These are phyloP conservation scores for Ranitomeya imitator DNA, from an alignment of 2,113 vertebrate genomes.

Conservation along the genomic window DNA sequence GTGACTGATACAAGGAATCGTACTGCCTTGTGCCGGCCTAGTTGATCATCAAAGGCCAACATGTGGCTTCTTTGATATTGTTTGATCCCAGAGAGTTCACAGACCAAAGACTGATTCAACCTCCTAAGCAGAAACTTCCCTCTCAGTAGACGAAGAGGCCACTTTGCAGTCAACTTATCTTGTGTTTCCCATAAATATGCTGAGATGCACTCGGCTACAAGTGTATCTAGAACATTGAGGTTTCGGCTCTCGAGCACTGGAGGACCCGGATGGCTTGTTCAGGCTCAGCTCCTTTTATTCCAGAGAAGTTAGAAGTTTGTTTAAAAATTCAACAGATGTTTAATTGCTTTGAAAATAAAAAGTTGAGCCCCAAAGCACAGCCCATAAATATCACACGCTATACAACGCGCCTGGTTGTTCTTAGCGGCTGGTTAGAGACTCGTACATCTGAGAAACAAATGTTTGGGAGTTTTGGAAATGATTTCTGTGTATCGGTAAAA, in stretches of 20 bases:
- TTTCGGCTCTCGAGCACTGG: not conserved
- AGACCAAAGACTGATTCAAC: not conserved
- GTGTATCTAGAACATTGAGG: not conserved
- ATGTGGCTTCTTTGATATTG: not conserved
- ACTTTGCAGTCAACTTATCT: not conserved
- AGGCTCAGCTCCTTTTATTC: slow-evolving; percentile 1
- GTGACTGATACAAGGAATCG: not conserved
- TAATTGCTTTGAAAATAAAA: slow-evolving; percentile 44
- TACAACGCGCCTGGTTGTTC: slow-evolving; percentile 2
- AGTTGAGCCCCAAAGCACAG: slow-evolving; percentile 51
- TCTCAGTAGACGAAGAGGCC: not conserved
- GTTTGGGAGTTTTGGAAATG: not conserved
- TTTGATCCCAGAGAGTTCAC: not conserved
- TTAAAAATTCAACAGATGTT: slow-evolving; percentile 55
- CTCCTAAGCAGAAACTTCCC: not conserved
- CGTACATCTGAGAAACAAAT: slow-evolving; percentile 8
- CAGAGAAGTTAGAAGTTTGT: slow-evolving; percentile 48
- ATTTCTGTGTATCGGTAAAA: not conserved
- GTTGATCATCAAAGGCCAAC: not conserved
- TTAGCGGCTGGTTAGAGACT: slow-evolving; percentile 1
- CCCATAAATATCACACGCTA: slow-evolving; percentile 53
- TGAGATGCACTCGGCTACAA: not conserved
- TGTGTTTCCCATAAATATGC: not conserved
- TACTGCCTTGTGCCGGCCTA: not conserved
- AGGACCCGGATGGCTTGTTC: slow-evolving; percentile 18